Conservation (phyloP, 1,140 invertebrate genomes). For the Vanessa tameamea region DNA sequence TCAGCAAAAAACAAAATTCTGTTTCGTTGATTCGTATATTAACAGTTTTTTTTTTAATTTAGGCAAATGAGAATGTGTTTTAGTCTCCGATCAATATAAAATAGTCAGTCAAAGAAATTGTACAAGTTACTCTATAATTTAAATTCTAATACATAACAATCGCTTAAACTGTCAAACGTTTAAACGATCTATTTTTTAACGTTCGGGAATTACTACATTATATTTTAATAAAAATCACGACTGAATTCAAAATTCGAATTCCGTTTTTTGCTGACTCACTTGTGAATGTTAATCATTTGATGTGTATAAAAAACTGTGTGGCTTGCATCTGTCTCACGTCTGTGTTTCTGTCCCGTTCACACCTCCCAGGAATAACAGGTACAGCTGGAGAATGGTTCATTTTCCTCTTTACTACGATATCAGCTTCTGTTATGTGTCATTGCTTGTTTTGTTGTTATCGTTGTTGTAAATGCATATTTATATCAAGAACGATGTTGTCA, state of each 20-base stretch:
- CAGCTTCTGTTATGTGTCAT: conserved; percentile 70
- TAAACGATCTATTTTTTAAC: no score
- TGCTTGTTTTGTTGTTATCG: conserved; percentile 52
- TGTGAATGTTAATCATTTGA: conserved; percentile 25
- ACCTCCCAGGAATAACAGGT: conserved; percentile 79
- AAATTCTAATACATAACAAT: no score
- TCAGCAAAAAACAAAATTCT: neutral
- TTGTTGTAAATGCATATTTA: conserved; percentile 16
- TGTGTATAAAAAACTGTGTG: conserved; percentile 50
- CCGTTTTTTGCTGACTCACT: conserved; percentile 26
- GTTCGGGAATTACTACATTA: no score
- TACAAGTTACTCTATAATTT: no score
- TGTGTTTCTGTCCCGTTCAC: conserved; percentile 79
- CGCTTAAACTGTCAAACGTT: no score
- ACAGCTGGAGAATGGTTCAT: conserved; percentile 67
- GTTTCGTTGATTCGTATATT: neutral
- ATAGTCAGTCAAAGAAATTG: no score
- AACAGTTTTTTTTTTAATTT: neutral
- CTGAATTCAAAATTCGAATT: neutral
- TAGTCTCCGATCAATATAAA: no score
- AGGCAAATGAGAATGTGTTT: neutral
- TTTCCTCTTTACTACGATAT: conserved; percentile 56
- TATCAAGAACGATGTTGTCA: neutral
- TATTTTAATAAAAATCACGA: no score
- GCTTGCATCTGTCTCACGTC: conserved; percentile 78